These are phyloP conservation scores for Rhabdophis nuchalis DNA, from an alignment of 2,797 vertebrate species.

Conservation along the genomic window DNA sequence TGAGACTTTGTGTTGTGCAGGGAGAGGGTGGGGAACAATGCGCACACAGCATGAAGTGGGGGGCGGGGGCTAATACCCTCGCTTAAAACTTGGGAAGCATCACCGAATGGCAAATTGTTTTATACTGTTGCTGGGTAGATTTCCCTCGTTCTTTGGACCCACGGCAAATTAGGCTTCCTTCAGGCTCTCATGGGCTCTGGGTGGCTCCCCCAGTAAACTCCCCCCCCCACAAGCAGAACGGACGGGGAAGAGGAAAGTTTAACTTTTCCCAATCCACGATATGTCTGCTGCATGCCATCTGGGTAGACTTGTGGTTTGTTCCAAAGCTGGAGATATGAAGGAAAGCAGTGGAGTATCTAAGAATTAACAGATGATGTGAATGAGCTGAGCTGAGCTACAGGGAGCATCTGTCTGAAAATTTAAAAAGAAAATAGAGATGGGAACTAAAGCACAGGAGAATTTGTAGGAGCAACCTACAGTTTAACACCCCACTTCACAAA, in stretches of 20 bases:
- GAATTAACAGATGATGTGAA: too few species aligned
- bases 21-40: slow-evolving; percentile 18
- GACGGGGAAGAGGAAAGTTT: neutral
- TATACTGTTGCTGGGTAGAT: slow-evolving; percentile 6
- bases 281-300: neutral
- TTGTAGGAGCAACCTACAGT: neutral
- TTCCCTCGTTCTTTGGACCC: neutral
- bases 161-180: neutral
- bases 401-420: neutral
- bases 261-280: neutral
- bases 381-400: neutral
- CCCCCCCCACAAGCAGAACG: neutral
- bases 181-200: neutral
- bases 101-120: neutral
- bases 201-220: neutral
- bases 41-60: neutral
- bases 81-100: neutral
- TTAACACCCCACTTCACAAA: neutral
- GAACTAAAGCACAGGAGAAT: too few species aligned
- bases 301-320: neutral
- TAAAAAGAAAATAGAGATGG: neutral
- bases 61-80: neutral
- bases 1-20: slow-evolving; percentile 18
- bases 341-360: neutral
- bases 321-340: neutral